These are phyloP conservation scores for Bombus waltoni DNA, from an alignment of 1,140 invertebrate genomes.

Conservation along the genomic window DNA sequence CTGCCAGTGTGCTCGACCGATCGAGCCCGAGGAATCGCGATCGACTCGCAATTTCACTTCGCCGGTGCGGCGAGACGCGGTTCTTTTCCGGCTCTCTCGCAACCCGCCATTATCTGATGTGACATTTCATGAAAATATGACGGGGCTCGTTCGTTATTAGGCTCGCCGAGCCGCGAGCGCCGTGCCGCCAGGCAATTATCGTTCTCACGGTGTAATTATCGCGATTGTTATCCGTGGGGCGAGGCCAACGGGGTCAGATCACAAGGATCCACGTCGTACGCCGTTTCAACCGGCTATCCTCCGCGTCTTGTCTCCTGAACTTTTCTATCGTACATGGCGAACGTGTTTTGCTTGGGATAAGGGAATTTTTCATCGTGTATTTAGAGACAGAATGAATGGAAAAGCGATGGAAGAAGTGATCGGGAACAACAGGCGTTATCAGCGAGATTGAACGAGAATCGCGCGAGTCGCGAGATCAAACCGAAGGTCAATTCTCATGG, in stretches of 20 bases:
- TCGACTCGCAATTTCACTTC: conserved; percentile 40
- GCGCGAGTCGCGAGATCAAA: too few species aligned
- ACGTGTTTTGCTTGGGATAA: not conserved
- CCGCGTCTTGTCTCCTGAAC: not conserved
- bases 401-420: too few species aligned
- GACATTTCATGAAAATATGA: conserved; percentile 79
- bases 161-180: conserved; percentile 46
- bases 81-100: conserved; percentile 59
- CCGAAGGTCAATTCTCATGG: too few species aligned
- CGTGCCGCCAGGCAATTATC: conserved; percentile 71
- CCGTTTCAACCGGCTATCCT: not conserved
- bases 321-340: not conserved
- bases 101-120: conserved; percentile 75
- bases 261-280: conserved; percentile 4
- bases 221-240: conserved; percentile 74
- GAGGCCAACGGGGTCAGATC: conserved; percentile 57
- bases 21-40: conserved; percentile 21
- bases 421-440: not conserved
- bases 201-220: conserved; percentile 78
- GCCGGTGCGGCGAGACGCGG: not conserved
- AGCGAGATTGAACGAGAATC: too few species aligned
- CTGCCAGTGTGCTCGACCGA: not conserved
- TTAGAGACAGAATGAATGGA: not conserved
- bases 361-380: not conserved
- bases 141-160: conserved; percentile 71